These are phyloP conservation scores for Zootoca vivipara DNA, from an alignment of 2,113 vertebrate species.

Conservation along the genomic window DNA sequence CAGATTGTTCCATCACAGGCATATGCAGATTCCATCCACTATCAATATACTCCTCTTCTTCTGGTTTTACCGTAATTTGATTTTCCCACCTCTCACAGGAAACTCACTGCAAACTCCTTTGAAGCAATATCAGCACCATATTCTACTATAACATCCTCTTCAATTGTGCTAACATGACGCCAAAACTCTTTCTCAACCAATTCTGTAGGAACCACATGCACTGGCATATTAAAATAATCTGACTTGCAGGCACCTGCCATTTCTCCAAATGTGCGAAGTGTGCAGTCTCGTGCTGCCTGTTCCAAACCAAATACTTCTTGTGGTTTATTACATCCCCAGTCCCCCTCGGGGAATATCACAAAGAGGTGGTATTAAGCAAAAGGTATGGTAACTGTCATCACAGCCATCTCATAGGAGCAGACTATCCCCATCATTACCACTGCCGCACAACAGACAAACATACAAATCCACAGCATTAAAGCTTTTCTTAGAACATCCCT, in stretches of 20 bases:
- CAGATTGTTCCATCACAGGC: constrained; percentile 97
- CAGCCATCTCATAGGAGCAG: constrained; percentile 96
- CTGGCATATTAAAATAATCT: constrained; percentile 99
- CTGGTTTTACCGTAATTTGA: constrained; percentile 87
- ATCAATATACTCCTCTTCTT: constrained; percentile 94
- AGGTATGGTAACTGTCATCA: constrained; percentile 98
- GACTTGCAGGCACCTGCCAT: constrained; percentile 99
- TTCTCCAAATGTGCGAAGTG: constrained; percentile 93
- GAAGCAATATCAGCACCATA: constrained; percentile 98
- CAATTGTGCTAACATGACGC: constrained; percentile 95
- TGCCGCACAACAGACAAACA: constrained; percentile 92
- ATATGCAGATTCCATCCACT: constrained; percentile 99
- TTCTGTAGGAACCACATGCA: constrained; percentile 98
- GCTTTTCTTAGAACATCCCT: constrained; percentile 85
- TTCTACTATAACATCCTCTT: constrained; percentile 97
- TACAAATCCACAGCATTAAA: constrained; percentile 88
- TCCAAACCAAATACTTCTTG: constrained; percentile 98
- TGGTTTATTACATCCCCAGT: constrained; percentile 96
- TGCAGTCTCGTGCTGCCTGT: constrained; percentile 94
- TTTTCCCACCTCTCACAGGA: constrained; percentile 89
- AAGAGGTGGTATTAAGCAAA: constrained; percentile 93
- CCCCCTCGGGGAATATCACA: constrained; percentile 92
- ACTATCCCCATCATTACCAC: constrained; percentile 91
- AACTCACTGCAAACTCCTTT: constrained; percentile 98
- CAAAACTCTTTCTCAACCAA: constrained; percentile 98